Evolutionary conservation across 2,888 invertebrate species (phyloP).

Genomic region (Aspidapion aeneum): DNA sequence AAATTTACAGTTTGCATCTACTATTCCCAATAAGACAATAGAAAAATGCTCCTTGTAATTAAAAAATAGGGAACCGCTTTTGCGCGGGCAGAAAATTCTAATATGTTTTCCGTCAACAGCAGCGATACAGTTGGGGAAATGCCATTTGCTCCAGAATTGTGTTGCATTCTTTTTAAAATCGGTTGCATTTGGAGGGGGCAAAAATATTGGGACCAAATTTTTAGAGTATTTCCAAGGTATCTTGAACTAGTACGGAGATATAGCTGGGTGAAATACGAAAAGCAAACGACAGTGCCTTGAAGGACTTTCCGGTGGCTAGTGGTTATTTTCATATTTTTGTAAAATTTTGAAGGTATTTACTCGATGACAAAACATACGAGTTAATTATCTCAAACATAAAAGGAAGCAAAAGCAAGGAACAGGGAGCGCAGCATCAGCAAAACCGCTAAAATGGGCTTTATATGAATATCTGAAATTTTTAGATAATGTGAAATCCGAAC

Average conservation of each 20-base stretch:
- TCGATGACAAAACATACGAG: too few species aligned
- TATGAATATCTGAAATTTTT: too few species aligned
- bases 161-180: conserved; percentile 11
- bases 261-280: conserved; percentile 21
- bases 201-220: conserved; percentile 18
- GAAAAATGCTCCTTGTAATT: conserved; percentile 25
- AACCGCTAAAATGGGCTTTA: too few species aligned
- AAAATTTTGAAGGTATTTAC: too few species aligned
- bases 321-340: too few species aligned
- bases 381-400: too few species aligned
- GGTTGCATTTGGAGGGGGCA: conserved; percentile 9
- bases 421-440: too few species aligned
- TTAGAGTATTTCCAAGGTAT: conserved; percentile 16
- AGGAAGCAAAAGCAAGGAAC: too few species aligned
- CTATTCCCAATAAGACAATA: conserved; percentile 19
- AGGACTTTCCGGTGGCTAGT: conserved; percentile 17
- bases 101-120: conserved; percentile 25
- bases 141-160: conserved; percentile 20
- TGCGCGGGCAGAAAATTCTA: conserved; percentile 17
- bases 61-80: conserved; percentile 21
- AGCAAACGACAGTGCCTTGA: conserved; percentile 12
- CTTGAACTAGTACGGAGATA: conserved; percentile 11
- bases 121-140: conserved; percentile 24
- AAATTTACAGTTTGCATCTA: conserved; percentile 24
- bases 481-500: too few species aligned